Evolutionary conservation across 2,113 vertebrate genomes (phyloP).

Genomic region (Psilopogon haemacephalus): DNA sequence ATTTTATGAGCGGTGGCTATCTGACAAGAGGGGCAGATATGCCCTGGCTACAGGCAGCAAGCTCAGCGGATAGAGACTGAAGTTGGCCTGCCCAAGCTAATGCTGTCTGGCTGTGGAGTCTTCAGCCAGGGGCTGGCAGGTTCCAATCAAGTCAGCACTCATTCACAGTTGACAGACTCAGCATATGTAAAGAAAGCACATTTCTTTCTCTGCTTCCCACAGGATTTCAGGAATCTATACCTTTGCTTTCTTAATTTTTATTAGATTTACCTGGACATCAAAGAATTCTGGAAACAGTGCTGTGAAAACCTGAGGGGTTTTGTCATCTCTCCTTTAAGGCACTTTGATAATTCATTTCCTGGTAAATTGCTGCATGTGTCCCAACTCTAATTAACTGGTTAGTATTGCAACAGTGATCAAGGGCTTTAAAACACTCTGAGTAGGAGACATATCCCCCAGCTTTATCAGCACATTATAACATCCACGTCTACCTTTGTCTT

Average conservation of each 20-base stretch:
- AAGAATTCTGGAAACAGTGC: neutral
- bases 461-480: conserved; percentile 14
- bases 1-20: neutral
- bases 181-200: neutral
- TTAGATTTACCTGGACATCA: neutral
- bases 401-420: conserved; percentile 12
- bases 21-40: neutral
- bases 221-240: neutral
- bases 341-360: conserved; percentile 3
- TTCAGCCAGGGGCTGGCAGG: neutral
- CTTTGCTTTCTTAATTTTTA: neutral
- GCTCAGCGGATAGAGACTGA: neutral
- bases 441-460: neutral
- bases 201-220: neutral
- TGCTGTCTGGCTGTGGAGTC: neutral
- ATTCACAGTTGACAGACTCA: neutral
- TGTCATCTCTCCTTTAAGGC: neutral
- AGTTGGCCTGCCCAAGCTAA: neutral
- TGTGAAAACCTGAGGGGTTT: neutral
- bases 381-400: conserved; percentile 1
- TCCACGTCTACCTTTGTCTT: conserved; percentile 7
- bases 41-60: fast-evolving
- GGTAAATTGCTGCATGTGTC: neutral
- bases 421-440: conserved; percentile 1
- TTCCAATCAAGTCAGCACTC: neutral